Evolutionary conservation across 2,888 invertebrate species (phyloP).

Genomic region (Cremastinae sp.): DNA sequence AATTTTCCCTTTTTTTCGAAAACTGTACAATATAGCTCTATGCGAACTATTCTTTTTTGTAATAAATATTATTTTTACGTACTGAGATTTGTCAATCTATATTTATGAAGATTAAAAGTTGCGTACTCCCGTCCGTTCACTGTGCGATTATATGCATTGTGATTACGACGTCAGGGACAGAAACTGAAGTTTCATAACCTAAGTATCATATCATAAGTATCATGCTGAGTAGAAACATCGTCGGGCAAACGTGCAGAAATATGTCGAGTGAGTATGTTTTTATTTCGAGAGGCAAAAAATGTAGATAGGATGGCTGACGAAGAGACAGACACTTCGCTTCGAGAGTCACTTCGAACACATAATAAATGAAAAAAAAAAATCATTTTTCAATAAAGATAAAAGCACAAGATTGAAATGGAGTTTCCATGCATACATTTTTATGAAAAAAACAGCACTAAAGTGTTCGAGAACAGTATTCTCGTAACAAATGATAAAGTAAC

Average conservation of each 20-base stretch:
- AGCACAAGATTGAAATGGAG: not conserved
- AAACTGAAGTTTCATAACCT: conserved; percentile 68
- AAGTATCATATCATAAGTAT: too few relatives aligned
- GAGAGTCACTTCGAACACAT: not conserved
- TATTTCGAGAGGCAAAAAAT: not conserved
- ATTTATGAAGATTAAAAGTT: not conserved
- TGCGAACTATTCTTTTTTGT: conserved; percentile 63
- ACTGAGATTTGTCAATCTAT: not conserved
- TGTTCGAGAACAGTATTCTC: not conserved
- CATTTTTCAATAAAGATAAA: not conserved
- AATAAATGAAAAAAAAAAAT: conserved; percentile 1
- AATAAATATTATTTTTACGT: conserved; percentile 72
- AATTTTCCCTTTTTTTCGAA: conserved; percentile 1
- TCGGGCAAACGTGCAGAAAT: conserved; percentile 61
- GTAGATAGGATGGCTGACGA: not conserved
- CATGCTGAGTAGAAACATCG: conserved; percentile 64
- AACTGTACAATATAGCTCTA: conserved; percentile 47
- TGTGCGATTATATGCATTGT: not conserved
- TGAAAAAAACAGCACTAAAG: not conserved
- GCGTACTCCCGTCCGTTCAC: not conserved
- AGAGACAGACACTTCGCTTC: not conserved
- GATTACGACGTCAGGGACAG: not conserved
- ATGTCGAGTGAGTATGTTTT: conserved; percentile 71
- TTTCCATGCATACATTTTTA: conserved; percentile 18
- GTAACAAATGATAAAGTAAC: too few relatives aligned